These are phyloP conservation scores for Bombus huntii DNA, from an alignment of 1,140 invertebrate genomes.

Conservation along the genomic window DNA sequence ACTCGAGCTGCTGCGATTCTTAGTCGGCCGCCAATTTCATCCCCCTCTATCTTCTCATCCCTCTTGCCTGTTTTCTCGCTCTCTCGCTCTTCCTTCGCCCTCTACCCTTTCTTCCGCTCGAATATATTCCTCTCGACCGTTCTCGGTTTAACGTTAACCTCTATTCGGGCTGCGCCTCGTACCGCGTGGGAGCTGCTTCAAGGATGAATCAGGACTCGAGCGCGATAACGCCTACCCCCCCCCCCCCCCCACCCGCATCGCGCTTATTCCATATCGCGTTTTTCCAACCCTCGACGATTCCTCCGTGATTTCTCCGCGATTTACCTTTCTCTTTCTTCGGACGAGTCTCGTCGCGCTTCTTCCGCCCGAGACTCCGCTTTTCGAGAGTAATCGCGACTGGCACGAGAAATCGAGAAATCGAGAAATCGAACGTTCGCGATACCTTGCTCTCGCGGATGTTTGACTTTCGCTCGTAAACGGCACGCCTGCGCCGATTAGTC, in stretches of 20 bases:
- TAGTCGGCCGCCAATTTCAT: slow-evolving; percentile 36
- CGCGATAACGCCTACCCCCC: neutral
- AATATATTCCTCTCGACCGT: neutral
- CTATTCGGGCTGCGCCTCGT: slow-evolving; percentile 3
- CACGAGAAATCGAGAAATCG: neutral
- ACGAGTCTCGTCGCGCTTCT: neutral
- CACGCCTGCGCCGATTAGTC: slow-evolving; percentile 9
- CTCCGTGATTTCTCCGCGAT: no score
- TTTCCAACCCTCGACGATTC: neutral
- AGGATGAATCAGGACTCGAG: slow-evolving; percentile 11
- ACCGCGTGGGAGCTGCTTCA: slow-evolving; percentile 17
- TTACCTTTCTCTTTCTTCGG: no score
- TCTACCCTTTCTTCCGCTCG: slow-evolving; percentile 9
- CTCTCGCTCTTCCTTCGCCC: neutral
- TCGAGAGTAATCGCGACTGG: neutral
- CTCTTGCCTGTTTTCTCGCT: neutral
- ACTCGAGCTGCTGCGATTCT: slow-evolving; percentile 35
- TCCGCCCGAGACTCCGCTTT: neutral
- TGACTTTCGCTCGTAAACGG: slow-evolving; percentile 28
- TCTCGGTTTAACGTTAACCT: slow-evolving; percentile 23
- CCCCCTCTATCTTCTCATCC: neutral
- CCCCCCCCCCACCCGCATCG: neutral
- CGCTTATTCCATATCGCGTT: neutral
- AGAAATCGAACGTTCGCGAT: neutral
- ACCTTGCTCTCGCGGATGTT: neutral